Evolutionary conservation across 2,888 invertebrate genomes (phyloP).

Genomic region (Ectemnius lituratus): DNA sequence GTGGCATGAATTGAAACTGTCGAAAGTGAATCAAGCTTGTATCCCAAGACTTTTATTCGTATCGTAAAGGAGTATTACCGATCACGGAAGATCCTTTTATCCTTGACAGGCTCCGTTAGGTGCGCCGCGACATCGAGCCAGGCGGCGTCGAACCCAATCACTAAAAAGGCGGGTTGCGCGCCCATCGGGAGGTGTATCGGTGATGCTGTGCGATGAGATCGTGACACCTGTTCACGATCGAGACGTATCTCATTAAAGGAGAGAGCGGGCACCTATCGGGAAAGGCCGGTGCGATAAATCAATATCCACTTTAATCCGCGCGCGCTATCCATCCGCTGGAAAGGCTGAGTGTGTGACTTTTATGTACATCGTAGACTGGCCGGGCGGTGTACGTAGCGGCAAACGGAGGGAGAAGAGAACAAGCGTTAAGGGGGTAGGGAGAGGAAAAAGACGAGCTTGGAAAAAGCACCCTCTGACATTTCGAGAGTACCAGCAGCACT

Average conservation of each 20-base stretch:
- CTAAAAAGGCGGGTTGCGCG: too few relatives aligned
- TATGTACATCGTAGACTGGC: neutral
- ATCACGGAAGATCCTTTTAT: too few relatives aligned
- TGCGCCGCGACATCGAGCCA: too few relatives aligned
- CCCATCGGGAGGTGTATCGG: too few relatives aligned
- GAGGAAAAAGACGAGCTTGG: neutral
- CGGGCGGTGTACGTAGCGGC: neutral
- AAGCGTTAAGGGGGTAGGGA: too few relatives aligned
- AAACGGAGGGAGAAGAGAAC: neutral
- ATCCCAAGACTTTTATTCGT: too few relatives aligned
- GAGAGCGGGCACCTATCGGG: neutral
- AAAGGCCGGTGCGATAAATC: constrained; percentile 16
- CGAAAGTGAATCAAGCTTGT: too few relatives aligned
- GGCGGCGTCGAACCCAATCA: too few relatives aligned
- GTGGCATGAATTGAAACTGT: too few relatives aligned
- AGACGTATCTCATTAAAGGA: neutral
- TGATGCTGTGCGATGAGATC: neutral
- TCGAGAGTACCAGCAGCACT: neutral
- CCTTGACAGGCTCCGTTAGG: too few relatives aligned
- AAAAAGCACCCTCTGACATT: constrained; percentile 7
- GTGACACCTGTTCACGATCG: constrained; percentile 17
- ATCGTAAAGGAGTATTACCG: too few relatives aligned
- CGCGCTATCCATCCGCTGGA: constrained; percentile 1
- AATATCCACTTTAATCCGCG: constrained; percentile 19
- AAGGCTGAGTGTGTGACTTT: neutral